These are phyloP conservation scores for Bedellia somnulentella DNA, from an alignment of 2,888 invertebrate genomes.

Conservation along the genomic window DNA sequence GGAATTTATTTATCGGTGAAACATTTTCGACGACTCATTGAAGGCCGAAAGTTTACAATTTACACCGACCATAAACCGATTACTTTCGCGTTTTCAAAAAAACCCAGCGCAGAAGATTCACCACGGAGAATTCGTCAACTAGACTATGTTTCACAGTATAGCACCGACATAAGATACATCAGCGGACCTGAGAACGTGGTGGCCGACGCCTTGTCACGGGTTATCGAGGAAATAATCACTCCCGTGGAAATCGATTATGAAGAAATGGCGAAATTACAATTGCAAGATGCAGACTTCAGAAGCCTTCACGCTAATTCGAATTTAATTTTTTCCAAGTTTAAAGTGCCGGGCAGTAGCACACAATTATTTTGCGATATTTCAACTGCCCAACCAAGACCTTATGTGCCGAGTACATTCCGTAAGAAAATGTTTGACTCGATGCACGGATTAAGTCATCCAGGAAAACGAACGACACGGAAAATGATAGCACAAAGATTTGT, in stretches of 20 bases:
- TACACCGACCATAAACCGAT: no score
- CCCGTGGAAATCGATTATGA: not conserved
- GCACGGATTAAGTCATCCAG: conserved; percentile 9
- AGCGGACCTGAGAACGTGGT: no score
- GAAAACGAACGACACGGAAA: conserved; percentile 5
- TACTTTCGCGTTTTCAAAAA: no score
- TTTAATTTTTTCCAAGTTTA: no score
- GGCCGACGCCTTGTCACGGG: no score
- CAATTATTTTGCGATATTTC: conserved; percentile 7
- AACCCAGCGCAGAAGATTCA: no score
- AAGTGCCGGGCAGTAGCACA: not conserved
- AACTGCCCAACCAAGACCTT: conserved; percentile 4
- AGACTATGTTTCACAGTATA: not conserved
- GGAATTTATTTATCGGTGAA: conserved; percentile 6
- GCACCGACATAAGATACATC: not conserved
- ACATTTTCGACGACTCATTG: no score
- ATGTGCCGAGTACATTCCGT: not conserved
- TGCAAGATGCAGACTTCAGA: not conserved
- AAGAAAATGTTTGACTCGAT: conserved; percentile 6
- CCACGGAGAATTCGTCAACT: not conserved
- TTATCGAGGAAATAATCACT: not conserved
- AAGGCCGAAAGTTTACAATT: no score
- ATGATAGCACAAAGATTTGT: conserved; percentile 4
- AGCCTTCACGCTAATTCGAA: conserved; percentile 1
- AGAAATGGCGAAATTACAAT: not conserved